Percentiles rank a stretch among this genome's conserved stretches.
Evolutionary conservation across 2,888 invertebrate species (phyloP).

Genomic region (Smittia sp.): DNA sequence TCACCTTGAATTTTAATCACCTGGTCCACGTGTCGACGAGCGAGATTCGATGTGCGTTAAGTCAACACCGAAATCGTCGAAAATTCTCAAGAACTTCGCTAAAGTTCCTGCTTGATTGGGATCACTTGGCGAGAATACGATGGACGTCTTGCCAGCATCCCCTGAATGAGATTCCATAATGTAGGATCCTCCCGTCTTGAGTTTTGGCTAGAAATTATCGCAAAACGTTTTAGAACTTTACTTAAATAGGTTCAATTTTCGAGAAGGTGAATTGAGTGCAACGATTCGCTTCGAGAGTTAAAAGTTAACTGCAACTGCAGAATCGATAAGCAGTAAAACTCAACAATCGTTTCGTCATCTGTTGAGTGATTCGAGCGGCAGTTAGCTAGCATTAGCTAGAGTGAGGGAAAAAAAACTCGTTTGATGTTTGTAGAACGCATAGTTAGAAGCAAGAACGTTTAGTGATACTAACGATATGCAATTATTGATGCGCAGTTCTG

Average conservation of each 20-base stretch:
- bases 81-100: slow-evolving; percentile 82
- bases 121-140: slow-evolving; percentile 80
- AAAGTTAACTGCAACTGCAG: not conserved
- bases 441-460: not conserved
- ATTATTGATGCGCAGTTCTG: not conserved
- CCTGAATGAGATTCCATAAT: slow-evolving; percentile 75
- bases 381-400: not conserved
- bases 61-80: slow-evolving; percentile 77
- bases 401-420: not conserved
- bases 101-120: slow-evolving; percentile 81
- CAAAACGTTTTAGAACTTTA: not conserved
- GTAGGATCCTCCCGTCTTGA: slow-evolving; percentile 79
- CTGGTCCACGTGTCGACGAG: slow-evolving; percentile 72
- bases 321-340: not conserved
- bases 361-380: not conserved
- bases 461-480: not conserved
- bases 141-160: slow-evolving; percentile 67
- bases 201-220: slow-evolving; percentile 61
- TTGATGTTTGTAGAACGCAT: too few species aligned
- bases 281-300: too few species aligned
- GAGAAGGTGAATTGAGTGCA: too few species aligned
- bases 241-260: not conserved
- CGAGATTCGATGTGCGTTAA: slow-evolving; percentile 91
- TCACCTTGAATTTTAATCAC: not conserved
- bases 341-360: not conserved